Conservation (phyloP, 2,888 invertebrate species). For the Arctia plantaginis region DNA sequence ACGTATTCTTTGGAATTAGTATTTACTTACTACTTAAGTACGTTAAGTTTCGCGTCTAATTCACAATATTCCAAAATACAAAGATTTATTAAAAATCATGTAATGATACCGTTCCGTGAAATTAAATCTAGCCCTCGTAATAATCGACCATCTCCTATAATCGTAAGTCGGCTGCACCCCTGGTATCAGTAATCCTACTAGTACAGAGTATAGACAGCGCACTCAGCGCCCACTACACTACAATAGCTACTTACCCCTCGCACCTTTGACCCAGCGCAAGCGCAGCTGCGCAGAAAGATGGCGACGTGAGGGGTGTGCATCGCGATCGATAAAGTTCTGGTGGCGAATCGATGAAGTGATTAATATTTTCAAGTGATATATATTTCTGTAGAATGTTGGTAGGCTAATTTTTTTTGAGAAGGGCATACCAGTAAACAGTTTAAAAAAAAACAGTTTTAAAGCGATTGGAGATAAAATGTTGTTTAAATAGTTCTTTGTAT, state of each 20-base stretch:
- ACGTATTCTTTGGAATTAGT: not conserved
- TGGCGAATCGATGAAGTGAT: constrained; percentile 40
- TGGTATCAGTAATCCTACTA: constrained; percentile 61
- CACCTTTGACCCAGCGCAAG: constrained; percentile 83
- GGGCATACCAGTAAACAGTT: not conserved
- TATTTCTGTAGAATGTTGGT: not conserved
- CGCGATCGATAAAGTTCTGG: constrained; percentile 74
- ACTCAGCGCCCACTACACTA: constrained; percentile 74
- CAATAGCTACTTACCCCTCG: constrained; percentile 71
- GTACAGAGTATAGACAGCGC: constrained; percentile 69
- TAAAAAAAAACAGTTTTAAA: not conserved
- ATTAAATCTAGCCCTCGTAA: not conserved
- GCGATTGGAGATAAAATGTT: not conserved
- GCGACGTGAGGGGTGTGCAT: constrained; percentile 71
- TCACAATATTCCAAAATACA: too few relatives aligned
- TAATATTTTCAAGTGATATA: not conserved
- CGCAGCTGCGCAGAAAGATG: constrained; percentile 81
- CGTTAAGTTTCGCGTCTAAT: not conserved
- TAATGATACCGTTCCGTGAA: not conserved
- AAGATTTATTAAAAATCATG: not conserved
- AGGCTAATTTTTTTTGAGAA: not conserved
- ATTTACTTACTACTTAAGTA: not conserved
- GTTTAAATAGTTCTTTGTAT: too few relatives aligned
- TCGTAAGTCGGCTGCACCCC: constrained; percentile 48
- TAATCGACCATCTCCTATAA: constrained; percentile 19